Percentiles rank a stretch among this genome's conserved stretches.
Evolutionary conservation across 2,888 invertebrate genomes (phyloP).

Genomic region (Liopterus haemorrhoidalis): DNA sequence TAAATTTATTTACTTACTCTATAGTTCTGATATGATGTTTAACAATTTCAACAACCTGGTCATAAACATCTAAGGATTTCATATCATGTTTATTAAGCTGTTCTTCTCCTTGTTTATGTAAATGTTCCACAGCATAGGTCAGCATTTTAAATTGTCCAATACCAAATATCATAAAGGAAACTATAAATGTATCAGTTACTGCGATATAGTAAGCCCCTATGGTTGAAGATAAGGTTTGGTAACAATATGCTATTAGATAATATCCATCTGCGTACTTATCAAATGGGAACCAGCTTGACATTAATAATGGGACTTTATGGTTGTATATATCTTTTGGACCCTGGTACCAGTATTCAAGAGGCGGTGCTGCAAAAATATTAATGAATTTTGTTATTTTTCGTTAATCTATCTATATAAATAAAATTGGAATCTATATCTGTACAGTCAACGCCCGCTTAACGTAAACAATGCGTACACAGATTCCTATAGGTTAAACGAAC

Average conservation of each 20-base stretch:
- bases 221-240: not conserved
- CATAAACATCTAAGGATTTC: slow-evolving; percentile 6
- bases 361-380: no score
- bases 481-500: no score
- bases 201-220: slow-evolving; percentile 17
- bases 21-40: slow-evolving; percentile 19
- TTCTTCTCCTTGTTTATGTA: slow-evolving; percentile 6
- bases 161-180: slow-evolving; percentile 18
- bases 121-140: slow-evolving; percentile 6
- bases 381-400: no score
- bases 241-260: slow-evolving; percentile 4
- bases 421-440: no score
- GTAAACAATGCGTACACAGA: no score
- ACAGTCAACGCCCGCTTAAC: no score
- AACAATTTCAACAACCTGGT: slow-evolving; percentile 12
- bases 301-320: not conserved
- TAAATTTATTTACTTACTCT: slow-evolving; percentile 13
- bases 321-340: not conserved
- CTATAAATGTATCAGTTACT: slow-evolving; percentile 14
- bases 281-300: slow-evolving; percentile 1
- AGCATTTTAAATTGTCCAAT: slow-evolving; percentile 21
- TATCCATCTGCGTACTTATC: not conserved
- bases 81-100: not conserved
- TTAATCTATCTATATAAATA: no score
- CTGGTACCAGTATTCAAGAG: not conserved